These are phyloP conservation scores for Drosophila hamatofila DNA, from an alignment of 2,888 invertebrate species.

Conservation along the genomic window DNA sequence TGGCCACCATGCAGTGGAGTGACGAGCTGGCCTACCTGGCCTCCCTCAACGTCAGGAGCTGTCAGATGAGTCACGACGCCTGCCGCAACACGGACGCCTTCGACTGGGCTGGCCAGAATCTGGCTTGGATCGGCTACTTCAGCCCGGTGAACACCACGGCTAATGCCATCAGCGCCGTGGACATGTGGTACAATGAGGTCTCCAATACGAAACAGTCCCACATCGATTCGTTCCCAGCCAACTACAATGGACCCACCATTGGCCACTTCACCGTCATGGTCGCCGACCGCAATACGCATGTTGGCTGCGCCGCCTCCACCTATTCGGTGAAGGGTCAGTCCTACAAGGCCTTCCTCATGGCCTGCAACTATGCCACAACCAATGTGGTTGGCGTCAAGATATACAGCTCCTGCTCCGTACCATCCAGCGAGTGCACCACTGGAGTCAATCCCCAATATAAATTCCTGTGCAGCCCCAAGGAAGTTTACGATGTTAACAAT, in stretches of 20 bases:
- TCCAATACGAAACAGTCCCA: slow-evolving; percentile 38
- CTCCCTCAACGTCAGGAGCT: slow-evolving; percentile 68
- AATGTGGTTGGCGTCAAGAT: slow-evolving; percentile 63
- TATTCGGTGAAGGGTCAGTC: slow-evolving; percentile 31
- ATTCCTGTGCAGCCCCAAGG: slow-evolving; percentile 55
- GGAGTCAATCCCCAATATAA: slow-evolving; percentile 66
- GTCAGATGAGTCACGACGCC: slow-evolving; percentile 66
- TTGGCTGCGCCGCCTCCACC: slow-evolving; percentile 75
- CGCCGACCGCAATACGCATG: slow-evolving; percentile 64
- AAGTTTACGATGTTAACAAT: slow-evolving; percentile 64
- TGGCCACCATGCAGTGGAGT: slow-evolving; percentile 78
- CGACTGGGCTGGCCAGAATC: slow-evolving; percentile 74
- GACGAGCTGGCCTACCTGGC: slow-evolving; percentile 74
- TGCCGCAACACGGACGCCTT: slow-evolving; percentile 76
- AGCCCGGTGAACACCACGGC: slow-evolving; percentile 17
- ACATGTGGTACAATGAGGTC: slow-evolving; percentile 76
- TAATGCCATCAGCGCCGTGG: slow-evolving; percentile 26
- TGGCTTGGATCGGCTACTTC: slow-evolving; percentile 61
- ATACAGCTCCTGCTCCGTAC: slow-evolving; percentile 54
- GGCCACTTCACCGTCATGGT: slow-evolving; percentile 81
- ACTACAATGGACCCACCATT: slow-evolving; percentile 60
- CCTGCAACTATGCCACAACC: slow-evolving; percentile 79
- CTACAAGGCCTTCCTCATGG: slow-evolving; percentile 63
- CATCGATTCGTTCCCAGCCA: slow-evolving; percentile 57
- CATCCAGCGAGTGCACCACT: slow-evolving; percentile 66